Base-by-base conservation (phyloP, 2,888 invertebrate genomes). In the Pemphredon lugubris region DNA sequence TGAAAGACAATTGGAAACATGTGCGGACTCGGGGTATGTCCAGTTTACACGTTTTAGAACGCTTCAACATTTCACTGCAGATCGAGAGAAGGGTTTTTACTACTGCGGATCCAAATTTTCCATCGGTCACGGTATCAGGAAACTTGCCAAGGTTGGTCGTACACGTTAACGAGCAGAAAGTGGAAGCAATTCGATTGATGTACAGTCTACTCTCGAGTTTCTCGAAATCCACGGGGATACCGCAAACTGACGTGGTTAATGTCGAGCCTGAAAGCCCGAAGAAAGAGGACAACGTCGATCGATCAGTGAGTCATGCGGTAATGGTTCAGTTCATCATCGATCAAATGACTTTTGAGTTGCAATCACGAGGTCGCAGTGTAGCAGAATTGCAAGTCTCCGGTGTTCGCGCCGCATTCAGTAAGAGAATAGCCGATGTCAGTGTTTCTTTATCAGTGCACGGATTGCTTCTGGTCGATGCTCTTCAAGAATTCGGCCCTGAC, bases 401-500 rank as follows among this genome's bases (percentile, higher is more conserved):
- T 21, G 97, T 97, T 39, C 93, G 94, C 84, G 94, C 94, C 32
- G 94, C 95, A 5, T 91, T 95, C 74, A 94, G 94, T 21, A 94
- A 95, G 87, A 92, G 96, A 37, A 93, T 94, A 0, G 92, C 92
- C 14, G 96, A 97, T 88, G 92, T 94, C 2, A 94, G 94, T 79
- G 91, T 97, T 39, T 94, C 95, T 1, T 93, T 98, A 69, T 96
- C 96, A 9, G 97, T 98, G 48, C 98, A 98, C 90, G 97, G 97
- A 83, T 92, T 98, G 79, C 92, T 98, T 61, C 91, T 98, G 58
- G 98, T 97, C 2, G 98, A 98, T 91, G 98, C 98, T 50, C 92
- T 98, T 88, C 98, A 98, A 91, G 97, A 97, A 13, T 97, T 96
- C 90, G 98, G 98, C 0, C 95, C 95, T 0, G 98, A 98, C 91